phyloP scores from a whole-genome alignment of 37 sponge, comb jelly and placozoan genomes.

The Geodia barretti region DNA sequence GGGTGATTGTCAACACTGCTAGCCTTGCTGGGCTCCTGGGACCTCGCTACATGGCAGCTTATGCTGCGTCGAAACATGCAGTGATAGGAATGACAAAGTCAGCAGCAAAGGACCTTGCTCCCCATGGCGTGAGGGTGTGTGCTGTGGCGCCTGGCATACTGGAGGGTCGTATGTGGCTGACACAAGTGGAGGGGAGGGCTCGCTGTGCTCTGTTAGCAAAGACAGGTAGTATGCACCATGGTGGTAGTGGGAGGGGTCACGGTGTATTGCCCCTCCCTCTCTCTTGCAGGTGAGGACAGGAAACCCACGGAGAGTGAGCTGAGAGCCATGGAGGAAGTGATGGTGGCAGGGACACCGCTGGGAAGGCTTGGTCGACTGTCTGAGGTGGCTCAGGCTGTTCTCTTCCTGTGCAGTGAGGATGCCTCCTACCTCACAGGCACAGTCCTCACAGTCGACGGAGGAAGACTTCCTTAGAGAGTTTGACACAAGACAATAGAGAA shows the following conservation, averaged over 20 bases:
- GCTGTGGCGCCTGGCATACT: conserved; percentile 82
- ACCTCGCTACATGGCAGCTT: conserved; percentile 80
- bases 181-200: conserved; percentile 74
- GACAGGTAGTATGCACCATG: too few relatives aligned
- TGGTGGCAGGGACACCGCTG: conserved; percentile 72
- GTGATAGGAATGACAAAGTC: conserved; percentile 83
- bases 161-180: conserved; percentile 79
- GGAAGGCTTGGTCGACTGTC: conserved; percentile 55
- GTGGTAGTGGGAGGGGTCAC: too few relatives aligned
- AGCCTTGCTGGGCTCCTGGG: conserved; percentile 85
- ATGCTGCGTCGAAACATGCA: conserved; percentile 86
- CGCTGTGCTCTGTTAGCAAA: conserved; percentile 48
- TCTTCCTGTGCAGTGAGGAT: conserved; percentile 72
- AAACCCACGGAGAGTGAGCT: conserved; percentile 40
- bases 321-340: conserved; percentile 35
- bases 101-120: conserved; percentile 85
- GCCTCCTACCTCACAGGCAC: conserved; percentile 84
- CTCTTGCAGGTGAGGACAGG: conserved; percentile 13
- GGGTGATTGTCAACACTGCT: conserved; percentile 88
- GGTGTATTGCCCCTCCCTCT: too few relatives aligned
- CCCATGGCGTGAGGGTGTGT: conserved; percentile 73
- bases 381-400: conserved; percentile 79
- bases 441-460: conserved; percentile 76
- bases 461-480: conserved; percentile 59
- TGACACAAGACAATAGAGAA: neutral